A percentile compares a stretch with the other conserved stretches of the same genome.
phyloP scores from a whole-genome alignment of 1,140 invertebrate species.

The Rhopalosiphum maidis region DNA sequence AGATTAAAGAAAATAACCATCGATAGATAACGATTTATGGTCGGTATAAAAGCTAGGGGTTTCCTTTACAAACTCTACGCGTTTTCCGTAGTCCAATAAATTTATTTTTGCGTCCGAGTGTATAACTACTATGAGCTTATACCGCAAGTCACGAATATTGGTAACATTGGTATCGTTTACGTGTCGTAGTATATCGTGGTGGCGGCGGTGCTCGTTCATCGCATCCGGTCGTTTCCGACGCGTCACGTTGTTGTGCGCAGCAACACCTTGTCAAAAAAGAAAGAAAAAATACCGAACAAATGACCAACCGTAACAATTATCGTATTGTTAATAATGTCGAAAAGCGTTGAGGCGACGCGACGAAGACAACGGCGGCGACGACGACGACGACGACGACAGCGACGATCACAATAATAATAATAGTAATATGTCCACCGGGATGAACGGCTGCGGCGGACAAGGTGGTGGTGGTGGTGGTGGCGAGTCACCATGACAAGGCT shows the following conservation, averaged over 20 bases:
- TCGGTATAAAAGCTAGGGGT: too few relatives aligned
- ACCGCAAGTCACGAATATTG: too few relatives aligned
- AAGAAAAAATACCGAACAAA: background rate
- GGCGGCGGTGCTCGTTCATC: background rate
- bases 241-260: background rate
- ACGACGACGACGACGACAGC: too few relatives aligned
- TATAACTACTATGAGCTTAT: too few relatives aligned
- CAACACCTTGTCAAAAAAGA: background rate
- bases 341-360: background rate
- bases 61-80: background rate
- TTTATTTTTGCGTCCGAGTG: too few relatives aligned
- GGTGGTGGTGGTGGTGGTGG: background rate
- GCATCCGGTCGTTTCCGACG: background rate
- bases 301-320: background rate
- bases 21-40: too few relatives aligned
- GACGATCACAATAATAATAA: background rate
- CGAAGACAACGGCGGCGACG: too few relatives aligned
- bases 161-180: background rate
- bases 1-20: background rate
- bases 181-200: background rate
- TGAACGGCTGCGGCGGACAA: background rate
- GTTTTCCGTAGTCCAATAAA: background rate
- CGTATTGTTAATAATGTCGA: background rate
- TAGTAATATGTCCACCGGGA: slow-evolving; percentile 26
- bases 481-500: slow-evolving; percentile 37